Evolutionary conservation across 2,888 invertebrate species (phyloP).

Genomic region (Sceliomorpha sp.): DNA sequence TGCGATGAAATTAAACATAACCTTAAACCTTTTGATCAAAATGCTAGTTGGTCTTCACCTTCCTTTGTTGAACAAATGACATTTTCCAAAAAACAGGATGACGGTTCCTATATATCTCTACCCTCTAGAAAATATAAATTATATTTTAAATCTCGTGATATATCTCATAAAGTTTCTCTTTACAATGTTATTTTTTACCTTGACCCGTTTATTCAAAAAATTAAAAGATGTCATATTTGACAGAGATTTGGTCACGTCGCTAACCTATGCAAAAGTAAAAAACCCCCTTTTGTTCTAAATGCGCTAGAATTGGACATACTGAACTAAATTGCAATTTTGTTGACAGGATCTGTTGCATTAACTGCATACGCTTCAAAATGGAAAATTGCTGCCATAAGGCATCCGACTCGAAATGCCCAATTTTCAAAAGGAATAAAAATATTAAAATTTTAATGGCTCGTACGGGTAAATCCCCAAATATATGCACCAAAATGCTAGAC

Average conservation of each 20-base stretch:
- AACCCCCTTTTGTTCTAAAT: not conserved
- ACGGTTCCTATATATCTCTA: not conserved
- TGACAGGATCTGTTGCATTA: not conserved
- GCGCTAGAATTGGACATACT: not conserved
- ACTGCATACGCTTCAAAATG: not conserved
- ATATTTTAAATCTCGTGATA: conserved; percentile 2
- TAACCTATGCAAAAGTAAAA: not conserved
- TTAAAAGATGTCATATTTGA: not conserved
- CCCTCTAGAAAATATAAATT: conserved; percentile 3
- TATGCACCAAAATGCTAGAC: not conserved
- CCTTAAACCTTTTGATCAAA: not conserved
- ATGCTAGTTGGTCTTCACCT: not conserved
- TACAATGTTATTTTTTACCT: not conserved
- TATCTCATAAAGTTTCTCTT: not conserved
- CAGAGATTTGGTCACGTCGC: conserved; percentile 3
- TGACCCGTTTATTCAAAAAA: not conserved
- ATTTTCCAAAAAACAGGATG: not conserved
- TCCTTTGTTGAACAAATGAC: not conserved
- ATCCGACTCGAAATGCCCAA: not conserved
- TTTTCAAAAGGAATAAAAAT: conserved; percentile 8
- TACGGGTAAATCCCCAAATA: conserved; percentile 5
- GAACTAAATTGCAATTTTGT: not conserved
- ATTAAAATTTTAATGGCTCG: conserved; percentile 1
- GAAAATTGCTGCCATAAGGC: not conserved
- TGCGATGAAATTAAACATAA: not conserved